A percentile compares a stretch with the other conserved stretches of the same genome.
These are phyloP conservation scores for Poecilus cupreus DNA, from an alignment of 2,888 invertebrate genomes.

Conservation along the genomic window DNA sequence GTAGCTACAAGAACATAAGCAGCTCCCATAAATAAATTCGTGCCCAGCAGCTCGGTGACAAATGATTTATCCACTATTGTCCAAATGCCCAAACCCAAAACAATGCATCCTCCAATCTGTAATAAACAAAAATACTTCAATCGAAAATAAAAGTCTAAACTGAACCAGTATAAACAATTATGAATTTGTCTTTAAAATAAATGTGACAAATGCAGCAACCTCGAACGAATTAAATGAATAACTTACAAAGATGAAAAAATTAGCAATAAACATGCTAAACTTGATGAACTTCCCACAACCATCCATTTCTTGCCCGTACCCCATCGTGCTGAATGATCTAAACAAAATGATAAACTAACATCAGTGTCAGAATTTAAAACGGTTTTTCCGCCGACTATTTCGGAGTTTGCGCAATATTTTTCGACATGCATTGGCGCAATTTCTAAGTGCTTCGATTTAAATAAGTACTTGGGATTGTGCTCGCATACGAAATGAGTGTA, in stretches of 20 bases:
- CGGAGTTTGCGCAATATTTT: slow-evolving; percentile 43
- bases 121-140: slow-evolving; percentile 59
- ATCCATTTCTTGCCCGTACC: slow-evolving; percentile 88
- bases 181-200: no score
- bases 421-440: slow-evolving; percentile 40
- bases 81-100: slow-evolving; percentile 89
- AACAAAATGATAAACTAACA: slow-evolving; percentile 16
- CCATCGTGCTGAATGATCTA: slow-evolving; percentile 73
- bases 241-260: slow-evolving; percentile 92
- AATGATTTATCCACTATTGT: slow-evolving; percentile 89
- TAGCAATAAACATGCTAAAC: slow-evolving; percentile 87
- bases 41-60: slow-evolving; percentile 89
- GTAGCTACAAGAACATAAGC: slow-evolving; percentile 89
- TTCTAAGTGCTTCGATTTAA: slow-evolving; percentile 31
- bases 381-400: slow-evolving; percentile 7
- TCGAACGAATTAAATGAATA: slow-evolving; percentile 57
- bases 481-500: slow-evolving; percentile 21
- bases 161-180: no score
- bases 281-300: slow-evolving; percentile 93
- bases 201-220: background rate
- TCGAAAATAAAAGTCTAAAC: no score
- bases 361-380: background rate
- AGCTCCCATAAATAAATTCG: slow-evolving; percentile 90
- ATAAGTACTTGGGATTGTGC: slow-evolving; percentile 8
- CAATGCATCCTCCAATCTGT: slow-evolving; percentile 86